phyloP scores from a whole-genome alignment of 2,888 invertebrate species.

The Protonemura montana region DNA sequence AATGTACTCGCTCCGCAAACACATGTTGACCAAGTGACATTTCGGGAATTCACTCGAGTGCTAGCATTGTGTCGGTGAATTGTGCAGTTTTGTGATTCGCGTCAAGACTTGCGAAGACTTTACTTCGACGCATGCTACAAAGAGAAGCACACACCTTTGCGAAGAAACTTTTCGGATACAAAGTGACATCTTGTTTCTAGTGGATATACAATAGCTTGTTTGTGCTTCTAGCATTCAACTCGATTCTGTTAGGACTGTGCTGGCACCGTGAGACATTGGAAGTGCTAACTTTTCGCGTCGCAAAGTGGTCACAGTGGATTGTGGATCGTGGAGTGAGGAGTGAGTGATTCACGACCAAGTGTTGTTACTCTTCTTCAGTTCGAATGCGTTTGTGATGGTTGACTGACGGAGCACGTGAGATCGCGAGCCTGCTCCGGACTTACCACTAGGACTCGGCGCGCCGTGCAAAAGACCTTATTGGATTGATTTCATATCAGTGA shows the following conservation, averaged over 20 bases:
- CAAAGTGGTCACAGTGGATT: not conserved
- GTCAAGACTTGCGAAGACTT: not conserved
- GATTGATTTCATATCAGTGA: conserved; percentile 16
- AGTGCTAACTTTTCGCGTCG: not conserved
- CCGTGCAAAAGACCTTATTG: not conserved
- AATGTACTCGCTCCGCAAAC: conserved; percentile 23
- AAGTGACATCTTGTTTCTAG: conserved; percentile 17
- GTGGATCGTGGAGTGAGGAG: not conserved
- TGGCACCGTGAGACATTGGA: not conserved
- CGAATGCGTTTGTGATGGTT: not conserved
- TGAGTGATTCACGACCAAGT: not conserved
- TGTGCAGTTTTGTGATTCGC: conserved; percentile 9
- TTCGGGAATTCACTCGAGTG: conserved; percentile 33
- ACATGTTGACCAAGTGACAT: conserved; percentile 37
- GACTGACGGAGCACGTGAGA: not conserved
- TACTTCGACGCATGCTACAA: not conserved
- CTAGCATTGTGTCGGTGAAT: conserved; percentile 14
- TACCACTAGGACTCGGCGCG: not conserved
- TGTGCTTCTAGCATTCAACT: not conserved
- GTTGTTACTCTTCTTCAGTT: not conserved
- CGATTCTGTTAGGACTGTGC: not conserved
- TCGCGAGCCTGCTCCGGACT: not conserved
- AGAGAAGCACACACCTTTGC: not conserved
- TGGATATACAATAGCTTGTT: not conserved
- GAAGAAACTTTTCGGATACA: not conserved